Base-by-base conservation (phyloP, 2,113 vertebrate genomes). In the Gambusia holbrooki region DNA sequence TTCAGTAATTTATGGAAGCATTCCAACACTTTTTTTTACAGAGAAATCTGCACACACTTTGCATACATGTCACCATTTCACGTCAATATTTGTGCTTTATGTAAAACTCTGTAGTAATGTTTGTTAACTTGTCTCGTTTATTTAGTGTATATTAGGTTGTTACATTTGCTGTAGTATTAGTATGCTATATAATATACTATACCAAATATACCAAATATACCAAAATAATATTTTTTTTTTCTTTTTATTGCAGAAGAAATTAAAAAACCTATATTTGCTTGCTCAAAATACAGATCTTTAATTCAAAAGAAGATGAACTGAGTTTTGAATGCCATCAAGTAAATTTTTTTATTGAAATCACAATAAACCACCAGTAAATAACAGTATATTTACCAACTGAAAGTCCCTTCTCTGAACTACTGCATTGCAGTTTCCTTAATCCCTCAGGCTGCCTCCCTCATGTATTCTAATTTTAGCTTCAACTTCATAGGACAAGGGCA, bases 1-100 rank as follows among this genome's bases (percentile, higher is more conserved):
- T 85, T 92, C 84, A 93, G 91, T 93, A 79, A 93, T 91, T 91
- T 77, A 91, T 88, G 84, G 84, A 81, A 62, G 74, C 79, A 86
- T 92, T 90, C 88, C 88, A 83, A 83, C 82, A 84, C 88, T 77
- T 75, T 4, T 37, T 42, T 42, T 42, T 42, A 73, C 78, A 83
- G 54, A n/a, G 69, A 77, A 70, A 81, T 67, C 13, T 30, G 68
- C 74, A 76, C 67, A 40, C 69, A 74, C 65, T 29, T n/a, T 64
- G 69, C 62, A 14, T n/a, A 37, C 35, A 25, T 35, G 28, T 45
- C 58, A 1, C 1, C 29, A 27, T 45, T 51, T 45, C 33, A 51
- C 14, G n/a, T 25, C 22, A 11, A 6, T 58, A 19, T 11, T 58
- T 58, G 51, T n/a, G 51, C 8, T 58, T n/a, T 58, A 7, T 25